Conservation (phyloP, 2,888 invertebrate genomes). For the Petrolisthes cinctipes region DNA sequence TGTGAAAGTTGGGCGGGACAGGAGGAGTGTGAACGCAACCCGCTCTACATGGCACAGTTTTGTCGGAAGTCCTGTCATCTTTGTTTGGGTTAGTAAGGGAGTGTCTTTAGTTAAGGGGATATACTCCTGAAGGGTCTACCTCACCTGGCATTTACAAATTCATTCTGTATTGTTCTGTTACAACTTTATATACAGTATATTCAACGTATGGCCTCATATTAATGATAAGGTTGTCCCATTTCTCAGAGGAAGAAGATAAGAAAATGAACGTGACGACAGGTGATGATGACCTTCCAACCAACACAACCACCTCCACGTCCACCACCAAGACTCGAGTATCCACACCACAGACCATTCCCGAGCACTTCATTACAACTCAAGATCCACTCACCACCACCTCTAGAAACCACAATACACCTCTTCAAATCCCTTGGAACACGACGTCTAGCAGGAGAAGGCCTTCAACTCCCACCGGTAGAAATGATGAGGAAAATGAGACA, state of each 20-base stretch:
- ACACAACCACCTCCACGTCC: neutral
- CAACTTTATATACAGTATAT: too few relatives aligned
- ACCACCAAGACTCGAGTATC: neutral
- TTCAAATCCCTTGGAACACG: neutral
- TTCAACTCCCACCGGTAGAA: neutral
- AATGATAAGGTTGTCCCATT: too few relatives aligned
- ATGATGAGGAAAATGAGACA: neutral
- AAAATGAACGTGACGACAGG: too few relatives aligned
- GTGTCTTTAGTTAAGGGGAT: neutral
- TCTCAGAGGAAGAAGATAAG: too few relatives aligned
- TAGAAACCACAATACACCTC: neutral
- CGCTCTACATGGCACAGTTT: slow-evolving; percentile 48
- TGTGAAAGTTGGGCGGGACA: slow-evolving; percentile 44
- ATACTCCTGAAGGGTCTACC: too few relatives aligned
- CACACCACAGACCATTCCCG: neutral
- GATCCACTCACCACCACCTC: neutral
- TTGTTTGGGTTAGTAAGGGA: slow-evolving; percentile 36
- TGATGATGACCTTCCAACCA: neutral
- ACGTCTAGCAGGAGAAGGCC: neutral
- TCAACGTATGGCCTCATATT: too few relatives aligned
- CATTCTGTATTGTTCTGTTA: too few relatives aligned
- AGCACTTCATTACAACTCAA: neutral
- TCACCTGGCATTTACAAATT: too few relatives aligned
- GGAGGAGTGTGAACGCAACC: slow-evolving; percentile 50
- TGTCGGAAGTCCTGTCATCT: slow-evolving; percentile 52